phyloP scores from a whole-genome alignment of 1,140 invertebrate genomes.

The Scaptodrosophila lebanonensis region DNA sequence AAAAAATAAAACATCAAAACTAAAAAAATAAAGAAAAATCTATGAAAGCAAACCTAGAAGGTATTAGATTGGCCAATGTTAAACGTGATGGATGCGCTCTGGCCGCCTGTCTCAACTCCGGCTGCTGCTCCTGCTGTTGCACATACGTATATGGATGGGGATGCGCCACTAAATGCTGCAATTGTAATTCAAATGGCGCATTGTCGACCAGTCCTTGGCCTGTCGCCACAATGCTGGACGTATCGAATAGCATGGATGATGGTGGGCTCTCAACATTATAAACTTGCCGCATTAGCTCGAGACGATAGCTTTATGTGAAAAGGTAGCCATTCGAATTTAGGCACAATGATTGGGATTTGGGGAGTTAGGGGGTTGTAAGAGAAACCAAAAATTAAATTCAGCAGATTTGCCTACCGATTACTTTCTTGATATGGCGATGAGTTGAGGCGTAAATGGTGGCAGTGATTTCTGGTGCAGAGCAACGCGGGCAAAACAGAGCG shows the following conservation, averaged over 20 bases:
- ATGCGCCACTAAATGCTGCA: conserved; percentile 3
- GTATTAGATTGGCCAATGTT: conserved; percentile 90
- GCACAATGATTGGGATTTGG: background rate
- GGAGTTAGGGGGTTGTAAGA: conserved; percentile 17
- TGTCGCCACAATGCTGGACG: conserved; percentile 49
- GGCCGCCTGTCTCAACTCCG: conserved; percentile 86
- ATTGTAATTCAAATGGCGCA: conserved; percentile 61
- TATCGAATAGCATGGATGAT: conserved; percentile 75
- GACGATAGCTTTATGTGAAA: conserved; percentile 84
- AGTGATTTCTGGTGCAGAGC: conserved; percentile 40
- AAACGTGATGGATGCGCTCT: conserved; percentile 80
- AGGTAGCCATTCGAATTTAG: background rate
- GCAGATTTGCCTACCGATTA: conserved; percentile 45
- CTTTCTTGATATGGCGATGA: conserved; percentile 40
- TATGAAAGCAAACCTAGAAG: conserved; percentile 87
- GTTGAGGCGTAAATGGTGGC: conserved; percentile 61
- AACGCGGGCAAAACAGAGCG: conserved; percentile 14
- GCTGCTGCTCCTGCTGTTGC: conserved; percentile 82
- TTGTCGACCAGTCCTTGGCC: conserved; percentile 69
- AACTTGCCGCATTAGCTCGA: conserved; percentile 97
- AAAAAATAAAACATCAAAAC: conserved; percentile 35
- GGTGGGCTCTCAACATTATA: conserved; percentile 92
- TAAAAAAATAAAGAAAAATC: conserved; percentile 24
- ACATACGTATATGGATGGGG: too few relatives aligned
- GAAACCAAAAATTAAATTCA: conserved; percentile 65